Conservation (phyloP, 2,797 vertebrate species). For the Propithecus perrieri region DNA sequence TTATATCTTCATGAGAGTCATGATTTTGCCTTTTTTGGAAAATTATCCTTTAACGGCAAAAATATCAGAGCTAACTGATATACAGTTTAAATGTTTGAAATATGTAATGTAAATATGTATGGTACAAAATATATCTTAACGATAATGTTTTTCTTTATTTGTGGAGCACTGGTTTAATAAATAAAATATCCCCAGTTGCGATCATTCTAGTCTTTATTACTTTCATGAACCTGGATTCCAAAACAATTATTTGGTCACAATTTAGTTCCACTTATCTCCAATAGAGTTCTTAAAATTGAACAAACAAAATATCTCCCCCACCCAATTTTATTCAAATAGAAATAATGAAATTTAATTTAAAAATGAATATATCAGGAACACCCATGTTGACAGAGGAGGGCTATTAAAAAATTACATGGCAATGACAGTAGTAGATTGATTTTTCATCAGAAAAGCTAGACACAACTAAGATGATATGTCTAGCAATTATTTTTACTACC, state of each 20-base stretch:
- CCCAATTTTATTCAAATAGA: neutral
- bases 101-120: neutral
- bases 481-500: neutral
- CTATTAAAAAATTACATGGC: neutral
- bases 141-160: neutral
- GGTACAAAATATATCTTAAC: neutral
- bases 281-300: conserved; percentile 2
- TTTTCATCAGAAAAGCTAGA: neutral
- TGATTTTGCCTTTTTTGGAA: neutral
- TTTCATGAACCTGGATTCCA: neutral
- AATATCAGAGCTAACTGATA: neutral
- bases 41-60: neutral
- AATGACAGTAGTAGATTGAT: neutral
- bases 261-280: conserved; percentile 33
- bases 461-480: neutral
- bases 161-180: neutral
- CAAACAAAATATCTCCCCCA: neutral
- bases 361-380: neutral
- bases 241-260: neutral
- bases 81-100: conserved; percentile 1
- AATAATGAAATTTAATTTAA: neutral
- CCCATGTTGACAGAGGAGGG: neutral
- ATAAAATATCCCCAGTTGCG: neutral
- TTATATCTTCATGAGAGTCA: neutral
- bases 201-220: neutral